Evolutionary conservation across 2,888 invertebrate genomes (phyloP), one percentile per base, ranked within the genome.

Genomic region (Pachydiplax longipennis): DNA sequence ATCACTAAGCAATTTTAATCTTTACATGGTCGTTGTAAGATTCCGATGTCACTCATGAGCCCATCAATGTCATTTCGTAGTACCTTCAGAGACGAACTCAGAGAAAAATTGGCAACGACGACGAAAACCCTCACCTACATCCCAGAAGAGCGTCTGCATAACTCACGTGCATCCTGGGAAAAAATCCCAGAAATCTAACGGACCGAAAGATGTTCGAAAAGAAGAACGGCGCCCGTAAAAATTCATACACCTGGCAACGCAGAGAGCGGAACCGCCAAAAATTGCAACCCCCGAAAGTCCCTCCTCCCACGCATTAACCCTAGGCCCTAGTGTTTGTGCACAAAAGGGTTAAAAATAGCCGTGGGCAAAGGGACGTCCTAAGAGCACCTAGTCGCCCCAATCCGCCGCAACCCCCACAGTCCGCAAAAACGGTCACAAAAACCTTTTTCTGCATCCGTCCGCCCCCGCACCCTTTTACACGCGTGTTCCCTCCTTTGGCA

Each of bases 261-360:
- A 35, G 58, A 22, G 31, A 6, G 53, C 3, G 82, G 82, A 2
- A 10, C n/a, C 25, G 25, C 53, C 31, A 53, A 83, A 83, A 83
- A 83, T 58, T 83, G 83, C 83, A 83, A 83, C 58, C 83, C 82
- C 53, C 65, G 10, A 25, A 25, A 10, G n/a, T n/a, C 61, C n/a
- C 22, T 65, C 22, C 65, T 0, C 65, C 65, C 65, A 73, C 25
- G 73, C 73, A 73, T 65, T 65, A 65, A n/a, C 44, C 82, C 80
- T 22, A 18, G 37, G 12, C 18, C 40, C 40, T 35, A 31, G 44
- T 83, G 82, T 82, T 82, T 82, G 83, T 83, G 83, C 83, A 83
- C 83, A 83, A 83, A 83, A 83, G 83, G 83, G 83, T 83, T 83
- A 83, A 83, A 83, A 83, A 83, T 83, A 83, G 83, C 83, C 83